Evolutionary conservation across 2,797 vertebrate species (phyloP).

Genomic region (Premnoplex brunnescens): DNA sequence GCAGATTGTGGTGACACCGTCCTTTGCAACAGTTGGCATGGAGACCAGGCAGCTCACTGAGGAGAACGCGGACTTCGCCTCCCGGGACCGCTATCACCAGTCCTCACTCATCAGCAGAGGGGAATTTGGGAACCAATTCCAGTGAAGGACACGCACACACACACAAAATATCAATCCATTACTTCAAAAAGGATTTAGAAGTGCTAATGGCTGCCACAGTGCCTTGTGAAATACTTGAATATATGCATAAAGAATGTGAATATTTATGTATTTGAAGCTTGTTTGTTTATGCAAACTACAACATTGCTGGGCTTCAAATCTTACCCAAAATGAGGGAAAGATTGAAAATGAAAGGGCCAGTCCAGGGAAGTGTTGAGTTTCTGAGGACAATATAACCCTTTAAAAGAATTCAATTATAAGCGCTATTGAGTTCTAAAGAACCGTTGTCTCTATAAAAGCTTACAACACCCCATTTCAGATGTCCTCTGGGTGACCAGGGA

Average conservation of each 20-base stretch:
- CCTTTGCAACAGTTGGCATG: constrained; percentile 84
- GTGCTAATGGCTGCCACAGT: background rate
- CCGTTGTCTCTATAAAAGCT: background rate
- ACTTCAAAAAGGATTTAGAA: constrained; percentile 1
- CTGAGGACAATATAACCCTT: background rate
- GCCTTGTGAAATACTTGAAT: constrained; percentile 57
- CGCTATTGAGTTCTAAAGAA: background rate
- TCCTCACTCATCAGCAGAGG: constrained; percentile 82
- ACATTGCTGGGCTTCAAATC: background rate
- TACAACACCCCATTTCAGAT: background rate
- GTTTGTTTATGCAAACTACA: constrained; percentile 2
- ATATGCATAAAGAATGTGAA: background rate
- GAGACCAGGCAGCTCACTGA: constrained; percentile 92
- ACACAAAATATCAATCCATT: background rate
- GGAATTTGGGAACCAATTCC: constrained; percentile 74
- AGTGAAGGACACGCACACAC: background rate
- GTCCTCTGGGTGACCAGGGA: background rate
- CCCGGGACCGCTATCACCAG: constrained; percentile 89
- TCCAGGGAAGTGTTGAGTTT: background rate
- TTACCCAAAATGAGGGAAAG: background rate
- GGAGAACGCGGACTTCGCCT: constrained; percentile 93
- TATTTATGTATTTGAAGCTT: background rate
- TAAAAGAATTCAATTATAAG: constrained; percentile 27
- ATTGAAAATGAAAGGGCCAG: background rate
- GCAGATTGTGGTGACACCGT: constrained; percentile 88